A percentile compares a stretch with the other conserved stretches of the same genome.
Evolutionary conservation across 1,140 invertebrate species (phyloP).

Genomic region (Cardiocondyla obscurior): DNA sequence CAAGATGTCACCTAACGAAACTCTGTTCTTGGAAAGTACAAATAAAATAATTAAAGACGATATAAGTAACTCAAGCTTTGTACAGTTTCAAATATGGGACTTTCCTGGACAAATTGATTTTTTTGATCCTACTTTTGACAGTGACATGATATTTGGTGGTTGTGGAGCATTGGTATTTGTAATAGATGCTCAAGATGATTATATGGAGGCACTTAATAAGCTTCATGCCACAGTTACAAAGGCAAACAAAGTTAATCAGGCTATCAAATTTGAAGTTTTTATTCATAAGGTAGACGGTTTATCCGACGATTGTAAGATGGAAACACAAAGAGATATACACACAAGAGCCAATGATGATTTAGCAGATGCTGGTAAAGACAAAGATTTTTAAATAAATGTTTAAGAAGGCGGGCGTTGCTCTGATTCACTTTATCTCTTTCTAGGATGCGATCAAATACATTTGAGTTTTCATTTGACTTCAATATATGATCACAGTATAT

Average conservation of each 20-base stretch:
- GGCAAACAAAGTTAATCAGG: conserved; percentile 97
- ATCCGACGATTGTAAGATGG: conserved; percentile 99
- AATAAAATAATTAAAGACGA: conserved; percentile 99
- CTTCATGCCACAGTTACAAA: conserved; percentile 96
- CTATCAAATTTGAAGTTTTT: conserved; percentile 99
- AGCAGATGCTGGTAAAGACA: conserved; percentile 90
- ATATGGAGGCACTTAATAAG: conserved; percentile 97
- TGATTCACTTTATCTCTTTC: conserved; percentile 59
- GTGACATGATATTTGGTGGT: conserved; percentile 96
- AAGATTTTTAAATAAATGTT: conserved; percentile 7
- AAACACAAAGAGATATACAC: conserved; percentile 99
- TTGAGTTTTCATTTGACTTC: conserved; percentile 98
- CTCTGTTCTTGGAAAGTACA: conserved; percentile 99
- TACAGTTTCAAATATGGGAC: conserved; percentile 99
- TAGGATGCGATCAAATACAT: conserved; percentile 92
- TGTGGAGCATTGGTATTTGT: conserved; percentile 99
- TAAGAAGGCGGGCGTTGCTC: neutral
- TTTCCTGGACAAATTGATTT: conserved; percentile 99
- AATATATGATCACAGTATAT: conserved; percentile 99
- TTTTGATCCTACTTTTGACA: conserved; percentile 98
- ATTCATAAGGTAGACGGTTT: conserved; percentile 99
- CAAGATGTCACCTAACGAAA: conserved; percentile 99
- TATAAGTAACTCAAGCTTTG: conserved; percentile 98
- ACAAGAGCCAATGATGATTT: conserved; percentile 98
- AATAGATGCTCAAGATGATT: conserved; percentile 99